Evolutionary conservation across 1,140 invertebrate species (phyloP), one percentile per base, ranked within the genome.

Genomic region (Macrobrachium rosenbergii): DNA sequence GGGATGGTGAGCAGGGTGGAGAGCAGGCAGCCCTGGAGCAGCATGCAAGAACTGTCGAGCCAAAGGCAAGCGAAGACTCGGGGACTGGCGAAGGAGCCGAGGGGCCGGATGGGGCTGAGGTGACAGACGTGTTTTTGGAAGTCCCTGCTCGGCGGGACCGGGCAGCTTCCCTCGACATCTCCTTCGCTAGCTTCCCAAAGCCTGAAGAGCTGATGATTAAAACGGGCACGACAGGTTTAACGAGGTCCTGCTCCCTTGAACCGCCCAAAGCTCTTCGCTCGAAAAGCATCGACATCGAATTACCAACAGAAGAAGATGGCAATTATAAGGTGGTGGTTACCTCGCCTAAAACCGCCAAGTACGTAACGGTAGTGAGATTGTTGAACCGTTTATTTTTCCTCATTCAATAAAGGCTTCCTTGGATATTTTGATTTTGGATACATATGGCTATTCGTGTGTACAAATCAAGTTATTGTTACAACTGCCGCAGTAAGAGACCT

Each of bases 201-300:
- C 79, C 86, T 28, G 67, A 75, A 59, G 67, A 87, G 23, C 86
- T 87, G 12, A 19, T 87, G 19, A 37, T 62, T 21, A 81, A 76
- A 17, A 23, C 79, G 79, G n/a, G n/a, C 69, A 72, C 77, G 6
- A 72, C 86, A 6, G 86, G 86, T 7, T 80, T 90, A 37, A 86
- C 88, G 19, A 77, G 88, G 21, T 84, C 88, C 17, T 58, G 64
- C 64, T 88, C 89, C 79, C 83, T 89, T 60, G 83, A 88, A 58
- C 88, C 83, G 16, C 87, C 89, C 69, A 83, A 84, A 28, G 62
- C 89, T 11, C 86, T 95, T 5, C 93, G 97, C n/a, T 98, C 97
- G 7, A 94, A 96, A 83, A 97, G 96, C 52, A 96, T 98, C 67
- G 97, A 98, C 91, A 97, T 98, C 87, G 96, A 96, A 17, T 92